Evolutionary conservation across 2,113 vertebrate species (phyloP).

Genomic region (Arvicanthis niloticus): DNA sequence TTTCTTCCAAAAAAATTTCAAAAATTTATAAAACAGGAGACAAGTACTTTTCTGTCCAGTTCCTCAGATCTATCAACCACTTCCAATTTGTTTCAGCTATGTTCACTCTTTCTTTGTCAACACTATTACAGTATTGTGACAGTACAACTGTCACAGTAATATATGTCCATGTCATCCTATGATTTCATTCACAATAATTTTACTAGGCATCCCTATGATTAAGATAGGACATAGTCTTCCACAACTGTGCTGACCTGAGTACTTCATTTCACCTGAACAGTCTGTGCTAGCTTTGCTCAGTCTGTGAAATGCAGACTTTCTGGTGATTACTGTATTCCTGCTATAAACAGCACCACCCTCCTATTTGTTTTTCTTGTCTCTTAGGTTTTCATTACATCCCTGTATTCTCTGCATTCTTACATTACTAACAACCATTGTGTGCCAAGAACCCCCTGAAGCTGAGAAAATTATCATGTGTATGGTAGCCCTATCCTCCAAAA

Average conservation of each 20-base stretch:
- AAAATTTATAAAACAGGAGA: not conserved
- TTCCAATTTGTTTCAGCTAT: not conserved
- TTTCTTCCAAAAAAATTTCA: not conserved
- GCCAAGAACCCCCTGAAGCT: not conserved
- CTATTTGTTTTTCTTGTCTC: not conserved
- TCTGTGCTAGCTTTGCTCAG: not conserved
- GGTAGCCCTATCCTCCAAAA: not conserved
- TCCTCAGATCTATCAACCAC: not conserved
- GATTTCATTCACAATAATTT: not conserved
- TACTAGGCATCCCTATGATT: not conserved
- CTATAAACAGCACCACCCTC: not conserved
- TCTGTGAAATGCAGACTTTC: not conserved
- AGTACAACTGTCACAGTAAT: not conserved
- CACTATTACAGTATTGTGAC: not conserved
- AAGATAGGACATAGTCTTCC: not conserved
- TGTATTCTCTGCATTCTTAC: not conserved
- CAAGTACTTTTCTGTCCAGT: not conserved
- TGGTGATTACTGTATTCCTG: not conserved
- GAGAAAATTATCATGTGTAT: not conserved
- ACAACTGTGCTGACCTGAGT: not conserved
- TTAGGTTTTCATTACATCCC: not conserved
- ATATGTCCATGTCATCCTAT: not conserved
- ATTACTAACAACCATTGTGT: not conserved
- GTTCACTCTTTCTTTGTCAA: not conserved
- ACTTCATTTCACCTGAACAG: not conserved